A percentile compares a stretch with the other conserved stretches of the same genome.
Evolutionary conservation across 2,888 invertebrate genomes (phyloP).

Genomic region (Lasioglossum vierecki): DNA sequence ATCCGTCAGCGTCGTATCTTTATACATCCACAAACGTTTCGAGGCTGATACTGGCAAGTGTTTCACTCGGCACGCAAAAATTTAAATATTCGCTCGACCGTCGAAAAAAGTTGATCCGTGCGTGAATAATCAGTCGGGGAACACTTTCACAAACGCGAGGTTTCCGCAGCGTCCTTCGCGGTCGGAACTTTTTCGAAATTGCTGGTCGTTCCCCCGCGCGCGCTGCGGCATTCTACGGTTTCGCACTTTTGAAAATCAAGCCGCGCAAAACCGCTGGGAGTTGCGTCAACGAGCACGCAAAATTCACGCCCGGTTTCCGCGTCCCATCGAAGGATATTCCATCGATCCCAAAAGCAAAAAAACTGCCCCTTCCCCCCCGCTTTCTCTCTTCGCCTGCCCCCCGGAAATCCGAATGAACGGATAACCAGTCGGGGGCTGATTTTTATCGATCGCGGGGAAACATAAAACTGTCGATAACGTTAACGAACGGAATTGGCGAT

Average conservation of each 20-base stretch:
- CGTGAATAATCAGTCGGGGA: background rate
- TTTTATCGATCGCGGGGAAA: constrained; percentile 57
- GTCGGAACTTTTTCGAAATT: background rate
- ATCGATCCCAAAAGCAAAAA: constrained; percentile 21
- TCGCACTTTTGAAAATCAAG: background rate
- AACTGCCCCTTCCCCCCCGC: background rate
- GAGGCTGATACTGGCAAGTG: background rate
- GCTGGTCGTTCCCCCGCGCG: background rate
- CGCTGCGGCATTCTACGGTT: background rate
- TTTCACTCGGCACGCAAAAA: background rate
- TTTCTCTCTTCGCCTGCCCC: background rate
- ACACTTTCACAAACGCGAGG: background rate
- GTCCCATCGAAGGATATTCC: background rate
- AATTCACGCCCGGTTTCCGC: background rate
- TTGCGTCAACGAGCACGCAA: constrained; percentile 17
- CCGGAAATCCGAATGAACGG: background rate
- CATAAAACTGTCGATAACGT: constrained; percentile 70
- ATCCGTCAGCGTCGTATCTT: background rate
- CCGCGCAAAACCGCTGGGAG: background rate
- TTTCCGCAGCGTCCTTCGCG: background rate
- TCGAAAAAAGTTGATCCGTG: background rate
- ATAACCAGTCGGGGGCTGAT: constrained; percentile 21
- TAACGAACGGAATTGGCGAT: constrained; percentile 73
- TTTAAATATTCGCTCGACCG: background rate
- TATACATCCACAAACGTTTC: background rate